These are phyloP conservation scores for Cettia cetti DNA, from an alignment of 2,113 vertebrate genomes.

Conservation along the genomic window DNA sequence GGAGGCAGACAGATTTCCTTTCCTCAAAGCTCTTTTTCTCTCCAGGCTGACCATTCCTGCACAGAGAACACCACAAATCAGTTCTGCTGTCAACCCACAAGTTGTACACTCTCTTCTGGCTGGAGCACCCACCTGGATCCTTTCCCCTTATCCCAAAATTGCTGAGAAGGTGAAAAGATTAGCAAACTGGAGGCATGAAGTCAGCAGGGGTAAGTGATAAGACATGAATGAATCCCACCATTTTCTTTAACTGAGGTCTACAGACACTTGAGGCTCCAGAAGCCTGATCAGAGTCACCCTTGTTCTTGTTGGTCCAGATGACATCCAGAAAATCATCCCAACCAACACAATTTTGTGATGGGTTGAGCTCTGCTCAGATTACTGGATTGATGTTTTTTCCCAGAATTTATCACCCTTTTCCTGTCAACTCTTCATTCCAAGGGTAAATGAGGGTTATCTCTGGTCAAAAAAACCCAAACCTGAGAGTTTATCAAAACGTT, in stretches of 20 bases:
- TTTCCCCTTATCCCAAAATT: neutral
- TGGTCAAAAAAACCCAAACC: neutral
- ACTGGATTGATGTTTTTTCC: neutral
- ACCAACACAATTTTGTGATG: neutral
- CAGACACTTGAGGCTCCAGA: rapidly evolving
- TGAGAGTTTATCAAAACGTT: neutral
- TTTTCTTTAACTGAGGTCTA: neutral
- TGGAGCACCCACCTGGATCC: neutral
- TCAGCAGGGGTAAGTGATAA: neutral
- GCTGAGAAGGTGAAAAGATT: neutral
- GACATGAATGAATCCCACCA: rapidly evolving
- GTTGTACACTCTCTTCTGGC: neutral
- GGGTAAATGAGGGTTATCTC: neutral
- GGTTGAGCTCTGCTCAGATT: neutral
- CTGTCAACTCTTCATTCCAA: neutral
- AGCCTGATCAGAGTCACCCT: neutral
- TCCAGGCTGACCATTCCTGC: neutral
- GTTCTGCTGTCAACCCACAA: neutral
- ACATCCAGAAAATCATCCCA: neutral
- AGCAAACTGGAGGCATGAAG: neutral
- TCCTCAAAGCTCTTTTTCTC: neutral
- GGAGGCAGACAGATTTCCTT: neutral
- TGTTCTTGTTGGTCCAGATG: neutral
- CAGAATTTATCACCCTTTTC: neutral
- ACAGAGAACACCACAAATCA: rapidly evolving